A percentile compares a stretch with the other conserved stretches of the same genome.
Evolutionary conservation across 2,797 vertebrate genomes (phyloP).

Genomic region (Tympanoctomys barrerae): DNA sequence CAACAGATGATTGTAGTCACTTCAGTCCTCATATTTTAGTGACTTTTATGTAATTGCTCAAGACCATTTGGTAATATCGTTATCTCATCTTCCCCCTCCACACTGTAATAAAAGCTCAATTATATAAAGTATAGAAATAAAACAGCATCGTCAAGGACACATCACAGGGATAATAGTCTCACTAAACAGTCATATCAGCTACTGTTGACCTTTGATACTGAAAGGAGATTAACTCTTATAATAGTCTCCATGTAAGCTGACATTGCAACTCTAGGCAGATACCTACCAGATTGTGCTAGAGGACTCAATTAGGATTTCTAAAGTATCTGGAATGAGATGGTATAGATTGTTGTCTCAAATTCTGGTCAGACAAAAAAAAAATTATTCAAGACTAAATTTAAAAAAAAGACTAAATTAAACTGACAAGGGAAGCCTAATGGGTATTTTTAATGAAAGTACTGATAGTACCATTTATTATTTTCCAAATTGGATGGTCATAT

Average conservation of each 20-base stretch:
- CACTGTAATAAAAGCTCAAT: not conserved
- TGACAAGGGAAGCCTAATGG: not conserved
- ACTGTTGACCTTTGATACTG: not conserved
- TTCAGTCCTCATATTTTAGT: not conserved
- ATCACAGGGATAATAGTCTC: not conserved
- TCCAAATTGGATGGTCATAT: not conserved
- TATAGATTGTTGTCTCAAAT: not conserved
- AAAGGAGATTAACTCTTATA: not conserved
- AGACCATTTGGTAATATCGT: not conserved
- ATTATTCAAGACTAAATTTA: not conserved
- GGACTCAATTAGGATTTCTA: constrained; percentile 2
- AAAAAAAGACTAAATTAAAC: not conserved
- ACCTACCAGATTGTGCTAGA: not conserved
- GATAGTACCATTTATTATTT: not conserved
- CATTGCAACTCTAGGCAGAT: not conserved
- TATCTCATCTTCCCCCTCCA: not conserved
- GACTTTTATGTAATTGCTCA: not conserved
- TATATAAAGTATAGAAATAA: not conserved
- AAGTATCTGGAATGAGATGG: not conserved
- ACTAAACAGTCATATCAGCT: not conserved
- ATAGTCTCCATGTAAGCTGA: not conserved
- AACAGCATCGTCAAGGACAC: not conserved
- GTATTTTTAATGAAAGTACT: not conserved
- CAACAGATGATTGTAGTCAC: not conserved
- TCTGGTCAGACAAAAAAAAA: not conserved